Evolutionary conservation across 2,888 invertebrate species (phyloP), one percentile per base, ranked within the genome.

Genomic region (Lamellibrachia columna): DNA sequence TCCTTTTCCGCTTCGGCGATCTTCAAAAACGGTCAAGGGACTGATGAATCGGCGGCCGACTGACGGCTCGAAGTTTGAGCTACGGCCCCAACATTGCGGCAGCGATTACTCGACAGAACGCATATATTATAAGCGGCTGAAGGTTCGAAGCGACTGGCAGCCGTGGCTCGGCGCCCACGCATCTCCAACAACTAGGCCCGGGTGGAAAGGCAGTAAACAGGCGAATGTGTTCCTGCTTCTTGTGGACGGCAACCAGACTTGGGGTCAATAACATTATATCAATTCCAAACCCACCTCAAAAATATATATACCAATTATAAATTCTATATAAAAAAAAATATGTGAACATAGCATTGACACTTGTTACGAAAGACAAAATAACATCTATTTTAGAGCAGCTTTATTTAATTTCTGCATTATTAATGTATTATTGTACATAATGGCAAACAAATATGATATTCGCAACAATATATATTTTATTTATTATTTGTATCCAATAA

Each of bases 21-120:
- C 75, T 75, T 15, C 75, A 3, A 22, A n/a, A 75, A 22, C 75
- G 75, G 75, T 75, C 75, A 75, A 75, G 6, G 6, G 22, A 75
- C 75, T 75, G 75, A 4, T 75, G 75, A 75, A 75, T 75, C 75
- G 22, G 6, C 75, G 15, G 22, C 75, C 3, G 22, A n/a, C 15
- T 22, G 75, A 11, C 75, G 75, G 75, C 75, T 6, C 75, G n/a
- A 75, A 75, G 75, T 75, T n/a, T 75, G 75, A 11, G 75, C 75
- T 75, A 22, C 75, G 75, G 75, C 75, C 22, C 22, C 75, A 15
- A 22, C 75, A 75, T 3, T n/a, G 75, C 22, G 75, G 75, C 75
- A 3, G 75, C n/a, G 75, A 75, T 75, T 75, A 75, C 75, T 75
- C 75, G 75, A 75, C 75, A 75, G 75, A 75, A 75, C 75, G 75